These are phyloP conservation scores for Ectropis crepuscularia DNA, from an alignment of 2,888 invertebrate species.

Conservation along the genomic window DNA sequence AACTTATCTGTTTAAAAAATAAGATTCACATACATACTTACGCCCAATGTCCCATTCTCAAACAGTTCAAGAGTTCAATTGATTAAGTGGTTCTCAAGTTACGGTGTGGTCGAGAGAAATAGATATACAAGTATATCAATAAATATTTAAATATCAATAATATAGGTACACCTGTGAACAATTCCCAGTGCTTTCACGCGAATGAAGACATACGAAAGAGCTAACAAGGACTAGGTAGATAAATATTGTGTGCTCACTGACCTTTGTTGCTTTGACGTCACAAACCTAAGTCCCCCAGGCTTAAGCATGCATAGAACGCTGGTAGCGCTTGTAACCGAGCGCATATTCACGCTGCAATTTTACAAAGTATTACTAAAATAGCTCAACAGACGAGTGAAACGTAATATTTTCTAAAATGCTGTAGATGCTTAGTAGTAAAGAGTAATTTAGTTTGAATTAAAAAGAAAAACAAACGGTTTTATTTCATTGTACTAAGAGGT, in stretches of 20 bases:
- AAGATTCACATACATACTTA: no score
- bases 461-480: no score
- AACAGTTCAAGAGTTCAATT: no score
- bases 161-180: not conserved
- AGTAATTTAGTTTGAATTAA: not conserved
- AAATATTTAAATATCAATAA: no score
- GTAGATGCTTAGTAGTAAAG: not conserved
- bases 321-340: not conserved
- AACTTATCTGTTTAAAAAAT: no score
- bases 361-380: conserved; percentile 2
- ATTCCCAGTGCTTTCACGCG: conserved; percentile 2
- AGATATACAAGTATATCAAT: no score
- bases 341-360: not conserved
- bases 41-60: no score
- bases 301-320: conserved; percentile 15
- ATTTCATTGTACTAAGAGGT: no score
- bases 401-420: not conserved
- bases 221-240: conserved; percentile 17
- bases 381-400: not conserved
- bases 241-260: conserved; percentile 11
- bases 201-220: not conserved
- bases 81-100: no score
- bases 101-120: no score
- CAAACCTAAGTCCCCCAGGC: conserved; percentile 7
- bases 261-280: conserved; percentile 24